Evolutionary conservation across 2,113 vertebrate genomes (phyloP), one percentile per base, ranked within the genome.

Genomic region (Dicerorhinus sumatrensis): DNA sequence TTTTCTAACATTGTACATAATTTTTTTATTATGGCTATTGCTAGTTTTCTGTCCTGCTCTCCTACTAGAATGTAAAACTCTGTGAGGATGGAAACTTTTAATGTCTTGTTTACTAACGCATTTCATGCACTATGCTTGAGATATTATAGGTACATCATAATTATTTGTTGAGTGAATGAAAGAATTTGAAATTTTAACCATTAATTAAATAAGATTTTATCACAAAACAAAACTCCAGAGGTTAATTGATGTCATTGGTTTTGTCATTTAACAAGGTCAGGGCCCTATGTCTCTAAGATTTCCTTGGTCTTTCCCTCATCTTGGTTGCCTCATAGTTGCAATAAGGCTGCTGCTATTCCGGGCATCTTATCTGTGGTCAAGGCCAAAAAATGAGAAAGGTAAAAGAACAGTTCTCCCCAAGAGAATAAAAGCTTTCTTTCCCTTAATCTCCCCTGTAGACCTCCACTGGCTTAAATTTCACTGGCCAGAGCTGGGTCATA

Each of bases 161-260:
- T 56, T 67, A 85, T 62, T 56, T 72, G 14, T 85, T 42, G 36
- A 93, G 65, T 76, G 18, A 39, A 36, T 91, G 21, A 77, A 69
- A 48, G 27, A 63, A 72, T 83, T 46, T 95, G 21, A 79, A 94
- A 94, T 89, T 54, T 58, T 90, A 62, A 86, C 11, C 29, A 76
- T 81, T 93, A 65, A 8, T 89, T 90, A 81, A 94, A 91, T 79
- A 73, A 70, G 39, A 90, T 60, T 51, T 92, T 46, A 21, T 91
- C 23, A 87, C 16, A 73, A 60, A 77, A 67, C 11, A 29, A 65
- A 86, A 60, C 4, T 62, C 17, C 42, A 89, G 29, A 69, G 39
- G 18, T 46, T 94, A 60, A 23, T 42, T 82, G 36, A 56, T 39
- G 39, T 20, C 62, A 76, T 51, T 85, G n/a, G 3, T 21, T 87